Conservation (phyloP, 1,140 invertebrate genomes). For the Thaumatotibia leucotreta region DNA sequence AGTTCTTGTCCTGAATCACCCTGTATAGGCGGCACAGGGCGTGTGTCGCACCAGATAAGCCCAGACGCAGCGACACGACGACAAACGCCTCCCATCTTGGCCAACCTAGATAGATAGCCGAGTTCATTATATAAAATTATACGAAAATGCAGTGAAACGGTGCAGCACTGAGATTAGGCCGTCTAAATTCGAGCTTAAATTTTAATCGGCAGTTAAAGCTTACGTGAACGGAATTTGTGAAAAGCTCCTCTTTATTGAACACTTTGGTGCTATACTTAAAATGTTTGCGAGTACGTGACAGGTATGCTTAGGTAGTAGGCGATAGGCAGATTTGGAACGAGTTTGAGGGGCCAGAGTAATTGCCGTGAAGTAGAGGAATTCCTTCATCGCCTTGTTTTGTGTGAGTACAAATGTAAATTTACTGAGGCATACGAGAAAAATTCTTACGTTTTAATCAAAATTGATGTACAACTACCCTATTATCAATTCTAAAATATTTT, state of each 20-base stretch:
- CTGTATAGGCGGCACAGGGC: too few relatives aligned
- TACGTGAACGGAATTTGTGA: conserved; percentile 49
- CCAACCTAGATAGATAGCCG: conserved; percentile 33
- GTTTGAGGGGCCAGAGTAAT: neutral
- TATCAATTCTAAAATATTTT: too few relatives aligned
- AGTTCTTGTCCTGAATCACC: too few relatives aligned
- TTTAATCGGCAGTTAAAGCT: conserved; percentile 68
- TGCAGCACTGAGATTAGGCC: conserved; percentile 63
- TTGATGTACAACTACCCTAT: too few relatives aligned
- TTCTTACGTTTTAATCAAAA: too few relatives aligned
- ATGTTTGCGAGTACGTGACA: conserved; percentile 27
- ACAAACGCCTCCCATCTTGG: conserved; percentile 33
- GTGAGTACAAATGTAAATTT: neutral
- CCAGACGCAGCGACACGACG: conserved; percentile 27
- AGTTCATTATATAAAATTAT: conserved; percentile 47
- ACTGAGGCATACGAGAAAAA: too few relatives aligned
- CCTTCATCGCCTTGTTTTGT: neutral
- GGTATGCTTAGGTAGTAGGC: neutral
- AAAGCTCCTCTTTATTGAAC: conserved; percentile 43
- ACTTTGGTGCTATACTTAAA: conserved; percentile 52
- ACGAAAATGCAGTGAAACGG: conserved; percentile 60
- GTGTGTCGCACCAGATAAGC: neutral
- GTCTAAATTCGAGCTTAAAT: conserved; percentile 72
- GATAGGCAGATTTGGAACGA: neutral
- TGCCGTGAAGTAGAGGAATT: neutral